A percentile compares a stretch with the other conserved stretches of the same genome.
Conservation (phyloP, 2,888 invertebrate species). For the Luperina testacea region DNA sequence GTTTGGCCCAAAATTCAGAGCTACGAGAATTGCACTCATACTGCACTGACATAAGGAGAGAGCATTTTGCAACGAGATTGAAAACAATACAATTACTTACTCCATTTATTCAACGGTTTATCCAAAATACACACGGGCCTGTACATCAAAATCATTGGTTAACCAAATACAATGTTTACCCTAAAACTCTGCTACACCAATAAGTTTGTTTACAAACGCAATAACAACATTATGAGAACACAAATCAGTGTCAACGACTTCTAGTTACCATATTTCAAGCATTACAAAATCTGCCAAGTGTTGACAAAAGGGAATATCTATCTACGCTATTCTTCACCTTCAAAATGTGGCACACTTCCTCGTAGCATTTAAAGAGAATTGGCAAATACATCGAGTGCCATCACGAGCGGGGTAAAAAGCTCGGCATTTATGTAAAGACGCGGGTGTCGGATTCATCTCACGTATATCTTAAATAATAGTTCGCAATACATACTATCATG, state of each 20-base stretch:
- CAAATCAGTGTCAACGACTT: constrained; percentile 39
- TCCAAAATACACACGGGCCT: background rate
- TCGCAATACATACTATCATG: constrained; percentile 50
- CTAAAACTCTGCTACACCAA: background rate
- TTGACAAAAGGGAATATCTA: constrained; percentile 24
- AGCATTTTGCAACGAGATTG: background rate
- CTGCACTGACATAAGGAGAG: too few species aligned
- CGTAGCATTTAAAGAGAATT: constrained; percentile 46
- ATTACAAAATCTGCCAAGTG: constrained; percentile 39
- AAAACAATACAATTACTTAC: background rate
- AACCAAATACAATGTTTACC: background rate
- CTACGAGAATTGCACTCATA: too few species aligned
- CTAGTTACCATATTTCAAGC: constrained; percentile 19
- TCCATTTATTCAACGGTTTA: background rate
- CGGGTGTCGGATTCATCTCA: constrained; percentile 50
- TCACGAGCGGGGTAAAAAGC: constrained; percentile 48
- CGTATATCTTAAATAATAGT: constrained; percentile 52
- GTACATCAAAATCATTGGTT: background rate
- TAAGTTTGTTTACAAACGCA: background rate
- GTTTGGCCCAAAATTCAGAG: too few species aligned
- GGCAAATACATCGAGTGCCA: constrained; percentile 52
- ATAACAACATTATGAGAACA: constrained; percentile 1
- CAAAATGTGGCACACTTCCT: constrained; percentile 60
- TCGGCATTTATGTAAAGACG: constrained; percentile 60
- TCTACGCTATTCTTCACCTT: constrained; percentile 45